Conservation (phyloP, 1,140 invertebrate genomes). For the Ylistrum balloti region DNA sequence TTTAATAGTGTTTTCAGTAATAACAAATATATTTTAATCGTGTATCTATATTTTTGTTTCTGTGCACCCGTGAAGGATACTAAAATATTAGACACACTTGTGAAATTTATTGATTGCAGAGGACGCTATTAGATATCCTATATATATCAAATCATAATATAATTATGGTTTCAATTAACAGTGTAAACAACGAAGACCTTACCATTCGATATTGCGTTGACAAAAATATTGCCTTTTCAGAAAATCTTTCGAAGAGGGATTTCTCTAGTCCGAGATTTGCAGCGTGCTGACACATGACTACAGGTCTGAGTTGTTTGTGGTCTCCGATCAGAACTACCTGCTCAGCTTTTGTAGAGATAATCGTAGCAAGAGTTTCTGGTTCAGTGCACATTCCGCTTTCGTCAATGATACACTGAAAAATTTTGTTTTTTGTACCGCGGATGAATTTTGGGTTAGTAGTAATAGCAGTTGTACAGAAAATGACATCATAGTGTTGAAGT, state of each 20-base stretch:
- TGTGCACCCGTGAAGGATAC: no score
- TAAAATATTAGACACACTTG: no score
- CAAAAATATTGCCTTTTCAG: slow-evolving; percentile 64
- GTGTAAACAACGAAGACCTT: no score
- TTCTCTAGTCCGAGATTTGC: slow-evolving; percentile 72
- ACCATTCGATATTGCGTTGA: slow-evolving; percentile 79
- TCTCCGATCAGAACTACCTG: slow-evolving; percentile 81
- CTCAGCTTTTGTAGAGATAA: slow-evolving; percentile 71
- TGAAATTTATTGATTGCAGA: no score
- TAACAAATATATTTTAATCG: no score
- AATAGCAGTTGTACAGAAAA: slow-evolving; percentile 67
- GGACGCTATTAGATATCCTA: no score
- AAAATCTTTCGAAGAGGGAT: slow-evolving; percentile 79
- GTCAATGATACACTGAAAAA: slow-evolving; percentile 77
- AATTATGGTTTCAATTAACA: no score
- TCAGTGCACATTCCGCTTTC: slow-evolving; percentile 80
- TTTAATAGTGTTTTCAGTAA: no score
- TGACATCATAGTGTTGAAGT: slow-evolving; percentile 62
- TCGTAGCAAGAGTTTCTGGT: slow-evolving; percentile 76
- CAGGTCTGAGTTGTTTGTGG: slow-evolving; percentile 78
- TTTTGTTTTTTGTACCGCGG: slow-evolving; percentile 47
- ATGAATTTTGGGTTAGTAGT: slow-evolving; percentile 59
- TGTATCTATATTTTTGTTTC: no score
- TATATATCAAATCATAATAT: no score
- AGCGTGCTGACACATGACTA: slow-evolving; percentile 72